Conservation (phyloP, 2,888 invertebrate species). For the Cheilosia soror region DNA sequence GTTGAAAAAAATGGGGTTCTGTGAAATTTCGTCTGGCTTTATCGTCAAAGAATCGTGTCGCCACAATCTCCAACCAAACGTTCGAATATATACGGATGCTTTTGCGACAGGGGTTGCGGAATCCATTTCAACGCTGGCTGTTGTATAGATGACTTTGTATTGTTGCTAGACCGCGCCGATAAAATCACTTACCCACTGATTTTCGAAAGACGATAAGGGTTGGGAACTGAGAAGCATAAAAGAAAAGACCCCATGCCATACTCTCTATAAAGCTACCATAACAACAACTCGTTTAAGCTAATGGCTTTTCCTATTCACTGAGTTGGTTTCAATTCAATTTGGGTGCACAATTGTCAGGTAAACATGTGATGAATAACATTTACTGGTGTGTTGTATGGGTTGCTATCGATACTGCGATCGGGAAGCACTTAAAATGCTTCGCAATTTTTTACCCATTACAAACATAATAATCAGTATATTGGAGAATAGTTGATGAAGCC, state of each 20-base stretch:
- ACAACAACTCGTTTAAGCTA: conserved; percentile 77
- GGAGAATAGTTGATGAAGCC: neutral
- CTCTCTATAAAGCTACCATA: conserved; percentile 72
- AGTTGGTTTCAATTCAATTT: conserved; percentile 77
- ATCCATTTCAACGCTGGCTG: conserved; percentile 27
- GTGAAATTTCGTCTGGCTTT: conserved; percentile 49
- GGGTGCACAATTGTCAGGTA: conserved; percentile 71
- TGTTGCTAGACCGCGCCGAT: conserved; percentile 70
- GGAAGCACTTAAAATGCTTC: conserved; percentile 62
- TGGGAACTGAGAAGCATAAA: conserved; percentile 26
- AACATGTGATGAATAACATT: conserved; percentile 71
- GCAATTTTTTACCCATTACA: conserved; percentile 13
- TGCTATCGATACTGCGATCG: conserved; percentile 65
- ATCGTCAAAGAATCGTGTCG: conserved; percentile 75
- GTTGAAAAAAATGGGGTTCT: conserved; percentile 55
- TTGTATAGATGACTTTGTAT: conserved; percentile 48
- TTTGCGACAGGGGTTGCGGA: conserved; percentile 54
- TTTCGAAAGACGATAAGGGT: conserved; percentile 61
- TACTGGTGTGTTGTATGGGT: conserved; percentile 26
- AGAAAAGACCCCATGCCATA: conserved; percentile 29
- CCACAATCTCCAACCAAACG: conserved; percentile 55
- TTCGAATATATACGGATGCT: conserved; percentile 41
- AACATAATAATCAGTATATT: neutral
- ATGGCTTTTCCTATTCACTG: conserved; percentile 76
- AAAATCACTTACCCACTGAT: conserved; percentile 69